Evolutionary conservation across 2,888 invertebrate species (phyloP).

Genomic region (Hypomecis atomaria): DNA sequence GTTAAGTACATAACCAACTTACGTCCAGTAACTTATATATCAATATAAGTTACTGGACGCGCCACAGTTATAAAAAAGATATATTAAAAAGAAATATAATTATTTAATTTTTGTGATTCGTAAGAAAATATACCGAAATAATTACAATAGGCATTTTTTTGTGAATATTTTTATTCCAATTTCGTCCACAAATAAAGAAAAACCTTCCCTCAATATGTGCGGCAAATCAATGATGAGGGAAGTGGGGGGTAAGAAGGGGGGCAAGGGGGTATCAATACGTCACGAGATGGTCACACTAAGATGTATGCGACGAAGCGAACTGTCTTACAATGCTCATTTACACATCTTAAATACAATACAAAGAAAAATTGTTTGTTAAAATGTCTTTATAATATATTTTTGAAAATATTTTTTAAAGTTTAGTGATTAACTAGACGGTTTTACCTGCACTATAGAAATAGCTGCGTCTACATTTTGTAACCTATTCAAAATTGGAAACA

Average conservation of each 20-base stretch:
- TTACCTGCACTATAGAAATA: background rate
- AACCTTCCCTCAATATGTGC: constrained; percentile 46
- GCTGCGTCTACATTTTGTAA: background rate
- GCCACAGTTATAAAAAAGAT: no score
- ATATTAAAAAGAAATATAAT: background rate
- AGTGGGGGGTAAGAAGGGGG: constrained; percentile 45
- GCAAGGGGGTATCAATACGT: constrained; percentile 46
- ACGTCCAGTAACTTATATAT: no score
- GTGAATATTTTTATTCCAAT: constrained; percentile 49
- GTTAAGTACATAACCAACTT: no score
- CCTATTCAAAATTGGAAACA: background rate
- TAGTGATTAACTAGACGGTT: no score
- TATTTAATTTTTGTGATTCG: background rate
- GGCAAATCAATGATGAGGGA: constrained; percentile 56
- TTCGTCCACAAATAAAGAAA: constrained; percentile 43
- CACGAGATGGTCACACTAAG: constrained; percentile 61
- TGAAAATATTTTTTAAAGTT: no score
- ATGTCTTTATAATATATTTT: no score
- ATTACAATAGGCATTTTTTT: background rate
- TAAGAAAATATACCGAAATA: background rate
- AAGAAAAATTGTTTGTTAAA: no score
- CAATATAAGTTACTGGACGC: no score
- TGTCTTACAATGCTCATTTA: constrained; percentile 67
- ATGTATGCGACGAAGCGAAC: constrained; percentile 70
- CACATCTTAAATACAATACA: no score